Conservation (phyloP, 2,888 invertebrate genomes). For the Tetheella fluctuosa region DNA sequence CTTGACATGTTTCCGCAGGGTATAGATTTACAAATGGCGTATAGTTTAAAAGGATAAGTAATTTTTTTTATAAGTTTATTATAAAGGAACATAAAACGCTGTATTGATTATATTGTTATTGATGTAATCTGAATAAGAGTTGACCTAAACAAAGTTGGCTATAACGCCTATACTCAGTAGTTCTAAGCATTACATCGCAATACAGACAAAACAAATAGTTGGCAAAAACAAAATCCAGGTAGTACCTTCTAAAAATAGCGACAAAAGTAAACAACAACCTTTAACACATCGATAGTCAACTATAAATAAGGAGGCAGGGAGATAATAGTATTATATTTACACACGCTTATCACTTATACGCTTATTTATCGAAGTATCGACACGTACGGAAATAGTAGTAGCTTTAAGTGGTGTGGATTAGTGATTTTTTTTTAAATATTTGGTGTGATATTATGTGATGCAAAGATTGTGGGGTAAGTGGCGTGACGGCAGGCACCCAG, state of each 20-base stretch:
- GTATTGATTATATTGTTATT: too few relatives aligned
- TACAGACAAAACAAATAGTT: not conserved
- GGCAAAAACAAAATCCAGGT: not conserved
- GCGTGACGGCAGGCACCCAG: slow-evolving; percentile 62
- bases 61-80: too few relatives aligned
- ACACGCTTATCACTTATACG: not conserved
- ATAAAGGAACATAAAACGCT: too few relatives aligned
- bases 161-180: too few relatives aligned
- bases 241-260: slow-evolving; percentile 21
- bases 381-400: slow-evolving; percentile 13
- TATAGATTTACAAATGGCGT: too few relatives aligned
- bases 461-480: slow-evolving; percentile 75
- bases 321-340: not conserved
- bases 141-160: too few relatives aligned
- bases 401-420: slow-evolving; percentile 24
- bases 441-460: slow-evolving; percentile 65
- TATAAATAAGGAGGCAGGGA: not conserved
- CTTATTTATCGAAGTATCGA: not conserved
- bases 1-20: too few relatives aligned
- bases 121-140: too few relatives aligned
- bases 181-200: too few relatives aligned
- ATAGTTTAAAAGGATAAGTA: too few relatives aligned
- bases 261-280: slow-evolving; percentile 42
- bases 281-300: slow-evolving; percentile 33
- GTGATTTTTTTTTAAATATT: slow-evolving; percentile 38